Conservation (phyloP, 2,888 invertebrate genomes). For the Bedellia somnulentella region DNA sequence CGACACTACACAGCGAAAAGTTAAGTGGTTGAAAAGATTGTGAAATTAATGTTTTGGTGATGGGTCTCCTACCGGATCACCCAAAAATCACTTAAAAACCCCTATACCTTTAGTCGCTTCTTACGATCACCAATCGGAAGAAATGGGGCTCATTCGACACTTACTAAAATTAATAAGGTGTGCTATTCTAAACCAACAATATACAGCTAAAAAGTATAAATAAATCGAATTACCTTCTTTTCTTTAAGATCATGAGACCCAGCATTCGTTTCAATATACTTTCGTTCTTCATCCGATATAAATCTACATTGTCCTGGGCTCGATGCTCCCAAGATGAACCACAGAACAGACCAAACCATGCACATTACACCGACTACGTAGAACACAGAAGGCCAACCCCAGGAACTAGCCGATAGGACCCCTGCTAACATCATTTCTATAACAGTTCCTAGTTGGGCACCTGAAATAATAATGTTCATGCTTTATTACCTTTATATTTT, state of each 20-base stretch:
- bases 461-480: slow-evolving; percentile 22
- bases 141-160: too few species aligned
- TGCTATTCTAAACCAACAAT: too few species aligned
- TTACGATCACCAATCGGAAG: too few species aligned
- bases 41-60: too few species aligned
- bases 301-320: slow-evolving; percentile 62
- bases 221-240: slow-evolving; percentile 8
- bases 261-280: slow-evolving; percentile 66
- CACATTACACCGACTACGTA: slow-evolving; percentile 71
- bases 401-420: slow-evolving; percentile 64
- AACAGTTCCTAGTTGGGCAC: slow-evolving; percentile 82
- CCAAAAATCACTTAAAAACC: too few species aligned
- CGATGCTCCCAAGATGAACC: slow-evolving; percentile 67
- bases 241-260: slow-evolving; percentile 27
- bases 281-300: slow-evolving; percentile 68
- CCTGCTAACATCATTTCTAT: slow-evolving; percentile 75
- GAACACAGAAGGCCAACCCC: slow-evolving; percentile 81
- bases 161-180: too few species aligned
- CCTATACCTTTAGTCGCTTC: too few species aligned
- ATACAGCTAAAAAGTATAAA: too few species aligned
- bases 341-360: slow-evolving; percentile 63
- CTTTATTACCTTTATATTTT: neutral
- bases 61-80: too few species aligned
- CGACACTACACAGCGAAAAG: too few species aligned
- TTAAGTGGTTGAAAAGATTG: too few species aligned